Percentiles rank a stretch among this genome's conserved stretches.
Conservation (phyloP, 2,113 vertebrate genomes). For the Sylvicapra grimmia region DNA sequence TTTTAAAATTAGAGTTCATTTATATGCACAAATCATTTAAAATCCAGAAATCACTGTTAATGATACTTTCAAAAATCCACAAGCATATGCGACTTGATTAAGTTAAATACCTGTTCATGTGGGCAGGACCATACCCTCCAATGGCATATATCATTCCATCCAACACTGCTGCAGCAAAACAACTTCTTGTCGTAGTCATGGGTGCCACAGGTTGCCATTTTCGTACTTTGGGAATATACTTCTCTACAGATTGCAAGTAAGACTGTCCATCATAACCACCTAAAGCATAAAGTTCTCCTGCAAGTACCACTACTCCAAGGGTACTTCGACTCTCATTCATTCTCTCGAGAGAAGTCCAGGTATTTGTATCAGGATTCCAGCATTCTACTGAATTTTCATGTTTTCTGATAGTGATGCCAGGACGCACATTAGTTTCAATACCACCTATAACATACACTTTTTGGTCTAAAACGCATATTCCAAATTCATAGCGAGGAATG, state of each 20-base stretch:
- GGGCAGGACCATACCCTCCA: slow-evolving; percentile 95
- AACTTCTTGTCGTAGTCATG: slow-evolving; percentile 95
- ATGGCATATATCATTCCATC: slow-evolving; percentile 98
- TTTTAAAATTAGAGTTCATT: background rate
- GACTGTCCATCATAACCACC: slow-evolving; percentile 97
- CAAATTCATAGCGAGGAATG: slow-evolving; percentile 95
- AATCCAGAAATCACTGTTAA: slow-evolving; percentile 27
- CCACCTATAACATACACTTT: slow-evolving; percentile 96
- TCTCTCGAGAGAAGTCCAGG: slow-evolving; percentile 89
- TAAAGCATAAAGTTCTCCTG: slow-evolving; percentile 94
- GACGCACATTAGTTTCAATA: slow-evolving; percentile 93
- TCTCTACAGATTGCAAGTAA: slow-evolving; percentile 95
- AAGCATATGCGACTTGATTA: background rate
- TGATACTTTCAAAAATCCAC: background rate
- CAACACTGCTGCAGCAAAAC: slow-evolving; percentile 92
- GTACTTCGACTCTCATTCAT: slow-evolving; percentile 96
- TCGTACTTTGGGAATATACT: slow-evolving; percentile 93
- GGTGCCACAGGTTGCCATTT: slow-evolving; percentile 96
- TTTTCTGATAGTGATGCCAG: slow-evolving; percentile 91
- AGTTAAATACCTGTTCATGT: slow-evolving; percentile 93
- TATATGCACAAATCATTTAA: background rate
- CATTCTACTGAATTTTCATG: slow-evolving; percentile 96
- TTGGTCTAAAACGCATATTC: slow-evolving; percentile 93
- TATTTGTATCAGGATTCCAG: slow-evolving; percentile 98
- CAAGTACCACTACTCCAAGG: slow-evolving; percentile 91